phyloP scores from a whole-genome alignment of 23 tunicate genomes.

The Ascidia mentula region DNA sequence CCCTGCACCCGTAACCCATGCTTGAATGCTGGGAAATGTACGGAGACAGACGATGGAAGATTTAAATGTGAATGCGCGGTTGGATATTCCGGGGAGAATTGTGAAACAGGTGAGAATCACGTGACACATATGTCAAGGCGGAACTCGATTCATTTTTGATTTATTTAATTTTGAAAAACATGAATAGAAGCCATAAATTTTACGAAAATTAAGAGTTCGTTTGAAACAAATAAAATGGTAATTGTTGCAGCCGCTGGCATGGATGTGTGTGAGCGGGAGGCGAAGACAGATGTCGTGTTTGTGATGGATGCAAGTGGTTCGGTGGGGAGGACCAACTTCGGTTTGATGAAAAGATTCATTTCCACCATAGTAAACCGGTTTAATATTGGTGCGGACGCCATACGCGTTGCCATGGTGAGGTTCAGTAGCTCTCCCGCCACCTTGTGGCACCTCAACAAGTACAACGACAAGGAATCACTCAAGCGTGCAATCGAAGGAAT shows the following conservation, averaged over 20 bases:
- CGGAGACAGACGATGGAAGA: conserved; percentile 20
- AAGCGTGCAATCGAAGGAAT: conserved; percentile 7
- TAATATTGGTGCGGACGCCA: conserved; percentile 32
- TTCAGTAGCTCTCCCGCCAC: conserved; percentile 25
- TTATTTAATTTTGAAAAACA: too few species aligned
- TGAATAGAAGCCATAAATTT: too few species aligned
- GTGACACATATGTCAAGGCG: too few species aligned
- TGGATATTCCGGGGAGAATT: conserved; percentile 38
- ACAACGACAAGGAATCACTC: conserved; percentile 18
- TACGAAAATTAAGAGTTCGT: too few species aligned
- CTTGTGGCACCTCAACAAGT: conserved; percentile 37
- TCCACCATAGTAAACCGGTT: conserved; percentile 33
- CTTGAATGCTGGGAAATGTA: conserved; percentile 38
- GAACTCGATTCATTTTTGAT: too few species aligned
- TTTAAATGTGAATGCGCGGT: conserved; percentile 44
- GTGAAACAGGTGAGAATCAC: conserved; percentile 34
- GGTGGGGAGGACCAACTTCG: conserved; percentile 32
- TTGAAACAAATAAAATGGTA: too few species aligned
- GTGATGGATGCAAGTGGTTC: conserved; percentile 60
- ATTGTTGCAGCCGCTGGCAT: conserved; percentile 19
- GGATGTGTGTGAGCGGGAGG: conserved; percentile 13
- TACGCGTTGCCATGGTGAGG: conserved; percentile 35
- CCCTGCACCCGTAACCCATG: conserved; percentile 37
- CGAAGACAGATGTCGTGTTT: conserved; percentile 33
- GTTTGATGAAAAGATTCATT: conserved; percentile 15